Evolutionary conservation across 2,888 invertebrate genomes (phyloP).

Genomic region (Pristionchus mayeri): DNA sequence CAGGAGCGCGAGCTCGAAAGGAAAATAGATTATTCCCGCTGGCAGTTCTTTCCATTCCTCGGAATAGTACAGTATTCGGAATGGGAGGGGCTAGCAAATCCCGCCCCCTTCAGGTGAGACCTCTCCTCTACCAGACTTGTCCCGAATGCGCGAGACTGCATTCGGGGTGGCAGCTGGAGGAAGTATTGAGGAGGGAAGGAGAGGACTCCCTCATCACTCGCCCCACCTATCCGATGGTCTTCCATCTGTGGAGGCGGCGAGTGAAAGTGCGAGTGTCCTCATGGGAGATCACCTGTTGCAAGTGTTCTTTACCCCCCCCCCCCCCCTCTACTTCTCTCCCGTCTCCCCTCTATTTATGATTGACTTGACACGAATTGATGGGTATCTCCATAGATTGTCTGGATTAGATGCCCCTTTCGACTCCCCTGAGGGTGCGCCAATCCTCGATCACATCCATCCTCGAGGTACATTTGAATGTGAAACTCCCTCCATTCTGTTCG

Average conservation of each 20-base stretch:
- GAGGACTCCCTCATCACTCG: too few relatives aligned
- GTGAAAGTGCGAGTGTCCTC: conserved; percentile 37
- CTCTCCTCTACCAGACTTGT: too few relatives aligned
- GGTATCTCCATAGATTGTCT: neutral
- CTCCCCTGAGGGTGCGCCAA: neutral
- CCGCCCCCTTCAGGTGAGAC: neutral
- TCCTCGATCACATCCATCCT: neutral
- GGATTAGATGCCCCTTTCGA: neutral
- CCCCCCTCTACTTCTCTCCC: neutral
- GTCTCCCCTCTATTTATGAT: conserved; percentile 15
- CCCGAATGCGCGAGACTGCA: too few relatives aligned
- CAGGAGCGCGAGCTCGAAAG: neutral
- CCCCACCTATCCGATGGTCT: neutral
- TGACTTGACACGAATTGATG: conserved; percentile 36
- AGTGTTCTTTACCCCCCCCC: conserved; percentile 33
- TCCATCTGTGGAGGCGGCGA: conserved; percentile 20
- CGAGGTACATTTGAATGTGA: neutral
- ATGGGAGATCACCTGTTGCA: conserved; percentile 29
- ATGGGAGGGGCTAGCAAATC: neutral
- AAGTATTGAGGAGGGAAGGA: too few relatives aligned
- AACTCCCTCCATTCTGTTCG: neutral
- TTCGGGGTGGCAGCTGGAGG: neutral
- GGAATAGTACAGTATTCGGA: neutral
- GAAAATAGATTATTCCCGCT: neutral
- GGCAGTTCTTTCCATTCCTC: neutral